A percentile compares a stretch with the other conserved stretches of the same genome.
Evolutionary conservation across 2,888 invertebrate species (phyloP).

Genomic region (Cheiracanthium punctorium): DNA sequence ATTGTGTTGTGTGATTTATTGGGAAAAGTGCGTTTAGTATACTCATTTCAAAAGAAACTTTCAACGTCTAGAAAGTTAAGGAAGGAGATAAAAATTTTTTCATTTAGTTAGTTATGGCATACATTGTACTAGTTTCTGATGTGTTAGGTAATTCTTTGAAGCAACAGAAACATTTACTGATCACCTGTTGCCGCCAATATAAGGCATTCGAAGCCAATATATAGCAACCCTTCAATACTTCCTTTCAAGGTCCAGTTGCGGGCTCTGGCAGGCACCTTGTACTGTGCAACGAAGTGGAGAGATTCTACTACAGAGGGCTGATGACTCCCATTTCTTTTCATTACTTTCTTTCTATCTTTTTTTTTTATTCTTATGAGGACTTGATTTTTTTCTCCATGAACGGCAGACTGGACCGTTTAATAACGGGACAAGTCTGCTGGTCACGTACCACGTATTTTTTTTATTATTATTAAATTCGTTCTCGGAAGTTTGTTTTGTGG

Average conservation of each 20-base stretch:
- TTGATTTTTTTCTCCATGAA: constrained; percentile 22
- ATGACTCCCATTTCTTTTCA: constrained; percentile 38
- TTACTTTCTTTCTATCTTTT: constrained; percentile 3
- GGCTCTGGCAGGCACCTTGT: constrained; percentile 28
- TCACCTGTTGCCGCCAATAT: background rate
- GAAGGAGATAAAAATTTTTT: too few species aligned
- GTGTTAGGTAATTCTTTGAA: too few species aligned
- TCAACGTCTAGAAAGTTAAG: too few species aligned
- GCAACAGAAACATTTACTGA: too few species aligned
- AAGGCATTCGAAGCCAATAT: constrained; percentile 22
- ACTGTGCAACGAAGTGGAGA: constrained; percentile 46
- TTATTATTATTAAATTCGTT: constrained; percentile 44
- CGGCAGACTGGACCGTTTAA: constrained; percentile 64
- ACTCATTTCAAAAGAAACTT: too few species aligned
- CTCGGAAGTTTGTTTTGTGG: constrained; percentile 48
- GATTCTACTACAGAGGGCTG: constrained; percentile 31
- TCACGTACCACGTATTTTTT: constrained; percentile 46
- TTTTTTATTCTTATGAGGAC: constrained; percentile 6
- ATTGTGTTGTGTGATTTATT: too few species aligned
- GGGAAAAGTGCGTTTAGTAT: too few species aligned
- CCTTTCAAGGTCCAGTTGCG: constrained; percentile 66
- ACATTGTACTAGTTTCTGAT: too few species aligned
- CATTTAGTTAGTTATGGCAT: too few species aligned
- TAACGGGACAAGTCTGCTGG: constrained; percentile 59
- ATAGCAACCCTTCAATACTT: constrained; percentile 45